Evolutionary conservation across 2,113 vertebrate species (phyloP).

Genomic region (Python bivittatus): DNA sequence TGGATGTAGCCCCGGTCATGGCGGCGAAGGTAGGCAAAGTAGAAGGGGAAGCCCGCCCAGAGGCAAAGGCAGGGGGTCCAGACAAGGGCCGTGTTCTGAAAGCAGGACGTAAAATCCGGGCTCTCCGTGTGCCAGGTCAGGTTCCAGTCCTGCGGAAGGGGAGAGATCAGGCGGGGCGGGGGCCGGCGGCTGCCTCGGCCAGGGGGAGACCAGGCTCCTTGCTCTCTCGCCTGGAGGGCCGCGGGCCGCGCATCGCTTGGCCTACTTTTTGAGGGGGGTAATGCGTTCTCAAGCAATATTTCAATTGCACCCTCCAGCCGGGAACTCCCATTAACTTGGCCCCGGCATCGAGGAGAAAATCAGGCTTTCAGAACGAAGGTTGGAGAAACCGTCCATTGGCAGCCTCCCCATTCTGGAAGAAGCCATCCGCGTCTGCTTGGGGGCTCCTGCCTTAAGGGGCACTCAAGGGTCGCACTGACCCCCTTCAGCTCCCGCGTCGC

Average conservation of each 20-base stretch:
- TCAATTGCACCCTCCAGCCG: not conserved
- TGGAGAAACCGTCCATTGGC: not conserved
- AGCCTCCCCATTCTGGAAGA: not conserved
- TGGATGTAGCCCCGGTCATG: conserved; percentile 90
- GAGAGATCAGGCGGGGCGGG: accelerated
- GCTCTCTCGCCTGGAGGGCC: not conserved
- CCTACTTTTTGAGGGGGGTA: not conserved
- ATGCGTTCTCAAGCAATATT: not conserved
- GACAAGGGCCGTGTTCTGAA: conserved; percentile 89
- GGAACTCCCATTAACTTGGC: not conserved
- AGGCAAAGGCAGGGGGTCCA: conserved; percentile 92
- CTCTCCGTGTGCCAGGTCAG: conserved; percentile 83
- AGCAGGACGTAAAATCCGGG: conserved; percentile 92
- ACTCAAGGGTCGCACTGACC: not conserved
- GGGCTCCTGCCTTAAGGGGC: not conserved
- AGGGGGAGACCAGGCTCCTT: not conserved
- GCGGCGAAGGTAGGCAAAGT: conserved; percentile 80
- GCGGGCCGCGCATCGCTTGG: not conserved
- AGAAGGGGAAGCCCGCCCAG: conserved; percentile 86
- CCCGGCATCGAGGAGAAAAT: not conserved
- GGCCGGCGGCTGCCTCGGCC: no score
- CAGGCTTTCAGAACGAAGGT: not conserved
- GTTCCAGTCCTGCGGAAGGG: conserved; percentile 85
- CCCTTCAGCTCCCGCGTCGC: not conserved
- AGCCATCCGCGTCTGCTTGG: not conserved